A percentile compares a stretch with the other conserved stretches of the same genome.
Evolutionary conservation across 2,797 vertebrate species (phyloP).

Genomic region (Psittacula derbiana): DNA sequence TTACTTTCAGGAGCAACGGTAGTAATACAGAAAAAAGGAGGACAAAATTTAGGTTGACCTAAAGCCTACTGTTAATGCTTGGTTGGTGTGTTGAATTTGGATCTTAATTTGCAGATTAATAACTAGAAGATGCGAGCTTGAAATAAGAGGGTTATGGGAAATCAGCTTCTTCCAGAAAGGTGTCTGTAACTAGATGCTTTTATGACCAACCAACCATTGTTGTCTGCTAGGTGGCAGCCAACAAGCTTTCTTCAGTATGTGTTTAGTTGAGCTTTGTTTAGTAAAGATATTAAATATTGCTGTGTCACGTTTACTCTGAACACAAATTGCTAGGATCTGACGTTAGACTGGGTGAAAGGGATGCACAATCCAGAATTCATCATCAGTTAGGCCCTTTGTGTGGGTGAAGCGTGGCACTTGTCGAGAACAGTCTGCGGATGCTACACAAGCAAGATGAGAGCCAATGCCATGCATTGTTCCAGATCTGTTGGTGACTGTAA

Average conservation of each 20-base stretch:
- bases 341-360: neutral
- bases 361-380: neutral
- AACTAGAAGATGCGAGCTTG: neutral
- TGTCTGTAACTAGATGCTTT: neutral
- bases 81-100: neutral
- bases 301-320: neutral
- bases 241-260: neutral
- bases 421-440: neutral
- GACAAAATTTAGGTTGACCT: neutral
- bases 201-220: neutral
- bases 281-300: neutral
- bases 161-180: neutral
- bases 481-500: neutral
- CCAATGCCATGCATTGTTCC: neutral
- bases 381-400: constrained; percentile 21
- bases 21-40: neutral
- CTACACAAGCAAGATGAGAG: neutral
- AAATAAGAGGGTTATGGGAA: neutral
- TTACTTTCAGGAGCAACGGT: neutral
- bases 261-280: neutral
- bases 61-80: neutral
- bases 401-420: neutral
- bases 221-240: neutral
- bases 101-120: neutral
- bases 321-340: accelerated